A percentile compares a stretch with the other conserved stretches of the same genome.
Conservation (phyloP, 53 echinoderm and acorn worm genomes). For the Astropecten irregularis region DNA sequence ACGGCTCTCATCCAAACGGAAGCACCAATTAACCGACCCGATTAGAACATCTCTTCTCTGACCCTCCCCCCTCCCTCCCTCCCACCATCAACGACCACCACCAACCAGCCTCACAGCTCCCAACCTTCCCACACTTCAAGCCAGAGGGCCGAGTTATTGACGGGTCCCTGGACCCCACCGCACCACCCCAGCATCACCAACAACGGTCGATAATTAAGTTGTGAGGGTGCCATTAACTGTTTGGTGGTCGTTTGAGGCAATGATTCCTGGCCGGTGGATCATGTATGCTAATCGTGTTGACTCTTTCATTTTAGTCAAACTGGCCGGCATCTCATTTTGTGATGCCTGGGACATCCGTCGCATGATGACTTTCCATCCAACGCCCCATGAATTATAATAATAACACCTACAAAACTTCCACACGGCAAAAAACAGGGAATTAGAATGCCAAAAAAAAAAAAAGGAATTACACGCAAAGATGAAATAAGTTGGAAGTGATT, state of each 20-base stretch:
- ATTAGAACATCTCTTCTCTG: background rate
- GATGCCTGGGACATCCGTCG: too few relatives aligned
- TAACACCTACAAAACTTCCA: too few relatives aligned
- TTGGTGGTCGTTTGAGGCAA: background rate
- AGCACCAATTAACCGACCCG: background rate
- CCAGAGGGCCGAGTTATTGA: conserved; percentile 27
- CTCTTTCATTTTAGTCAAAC: conserved; percentile 1
- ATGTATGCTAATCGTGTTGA: background rate
- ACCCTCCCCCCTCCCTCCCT: background rate
- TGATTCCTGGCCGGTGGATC: too few relatives aligned
- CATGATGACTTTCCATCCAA: too few relatives aligned
- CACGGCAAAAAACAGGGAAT: too few relatives aligned
- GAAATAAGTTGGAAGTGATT: too few relatives aligned
- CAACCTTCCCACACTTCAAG: background rate
- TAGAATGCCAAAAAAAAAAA: too few relatives aligned
- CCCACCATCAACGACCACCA: background rate
- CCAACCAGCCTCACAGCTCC: background rate
- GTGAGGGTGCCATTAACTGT: conserved; percentile 2
- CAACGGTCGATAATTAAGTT: conserved; percentile 20
- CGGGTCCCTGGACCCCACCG: background rate
- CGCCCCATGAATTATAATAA: too few relatives aligned
- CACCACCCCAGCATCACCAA: too few relatives aligned
- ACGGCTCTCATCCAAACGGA: too few relatives aligned
- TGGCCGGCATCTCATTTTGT: too few relatives aligned
- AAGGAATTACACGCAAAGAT: too few relatives aligned